These are phyloP conservation scores for Diogma glabrata DNA, from an alignment of 2,888 invertebrate species.

Conservation along the genomic window DNA sequence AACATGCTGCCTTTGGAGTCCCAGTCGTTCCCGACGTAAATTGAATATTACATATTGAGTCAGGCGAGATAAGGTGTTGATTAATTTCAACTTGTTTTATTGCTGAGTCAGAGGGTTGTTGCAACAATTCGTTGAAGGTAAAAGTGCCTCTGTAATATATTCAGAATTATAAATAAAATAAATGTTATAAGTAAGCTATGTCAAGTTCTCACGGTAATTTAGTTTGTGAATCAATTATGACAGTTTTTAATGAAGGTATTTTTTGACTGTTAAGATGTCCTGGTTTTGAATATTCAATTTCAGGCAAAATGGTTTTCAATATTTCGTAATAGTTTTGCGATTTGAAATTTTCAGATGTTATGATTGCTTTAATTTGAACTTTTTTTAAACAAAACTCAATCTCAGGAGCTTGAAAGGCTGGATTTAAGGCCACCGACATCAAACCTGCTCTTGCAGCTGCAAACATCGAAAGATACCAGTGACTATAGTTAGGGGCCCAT, in stretches of 20 bases:
- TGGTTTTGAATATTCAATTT: conserved; percentile 36
- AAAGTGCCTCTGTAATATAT: conserved; percentile 33
- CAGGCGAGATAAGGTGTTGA: conserved; percentile 48
- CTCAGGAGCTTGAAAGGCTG: conserved; percentile 57
- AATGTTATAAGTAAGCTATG: too few relatives aligned
- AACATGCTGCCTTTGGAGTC: conserved; percentile 59
- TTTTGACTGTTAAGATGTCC: conserved; percentile 37
- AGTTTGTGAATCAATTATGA: conserved; percentile 45
- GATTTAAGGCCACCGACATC: conserved; percentile 61
- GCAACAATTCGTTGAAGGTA: conserved; percentile 36
- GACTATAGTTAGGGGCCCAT: conserved; percentile 65
- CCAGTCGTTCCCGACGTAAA: conserved; percentile 78
- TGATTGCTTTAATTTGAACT: conserved; percentile 52
- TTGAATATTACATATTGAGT: conserved; percentile 61
- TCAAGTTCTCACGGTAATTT: conserved; percentile 37
- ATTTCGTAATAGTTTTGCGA: conserved; percentile 55
- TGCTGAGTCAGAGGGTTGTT: conserved; percentile 23
- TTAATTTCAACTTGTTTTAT: conserved; percentile 20
- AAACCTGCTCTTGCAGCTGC: conserved; percentile 62
- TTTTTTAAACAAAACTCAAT: conserved; percentile 59
- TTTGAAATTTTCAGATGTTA: conserved; percentile 51
- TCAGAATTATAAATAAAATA: too few relatives aligned
- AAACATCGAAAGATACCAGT: conserved; percentile 63
- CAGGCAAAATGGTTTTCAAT: conserved; percentile 47
- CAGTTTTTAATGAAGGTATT: conserved; percentile 40